Evolutionary conservation across 2,888 invertebrate genomes (phyloP), one percentile per base, ranked within the genome.

Genomic region (Melanophora roralis): DNA sequence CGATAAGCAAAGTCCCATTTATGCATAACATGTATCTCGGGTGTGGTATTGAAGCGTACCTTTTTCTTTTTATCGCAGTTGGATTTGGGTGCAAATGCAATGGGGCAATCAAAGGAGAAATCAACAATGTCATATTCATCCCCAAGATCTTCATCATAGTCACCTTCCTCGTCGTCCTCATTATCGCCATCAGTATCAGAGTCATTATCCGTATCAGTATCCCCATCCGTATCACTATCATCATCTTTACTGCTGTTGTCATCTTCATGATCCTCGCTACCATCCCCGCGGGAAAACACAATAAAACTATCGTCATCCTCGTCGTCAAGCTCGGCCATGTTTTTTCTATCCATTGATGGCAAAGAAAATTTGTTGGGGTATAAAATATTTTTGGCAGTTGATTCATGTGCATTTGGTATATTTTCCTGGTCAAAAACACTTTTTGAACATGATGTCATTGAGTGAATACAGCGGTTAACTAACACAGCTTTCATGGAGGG

Each of bases 1-100:
- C 92, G 88, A 78, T 93, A 92, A 0, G 93, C 93, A 85, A 89
- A 92, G 62, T 92, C 88, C 93, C 93, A 93, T 1, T 92, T 91
- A 5, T 92, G 86, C 91, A 93, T 92, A 62, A 91, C 91, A 85
- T 91, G 92, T 49, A 93, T 91, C 77, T 90, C 89, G 0, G 92
- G 92, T 1, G 91, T 91, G 1, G 89, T 81, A 12, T 92, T 91
- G 86, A 93, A 93, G 9, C 89, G 91, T 23, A 93, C 93, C 80
- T 82, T 81, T 43, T 82, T 78, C 40, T 57, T 67, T 68, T 65
- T 75, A 78, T 78, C 76, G 59, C 72, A 75, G 67, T 64, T 62
- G 12, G 67, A 34, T 49, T 72, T 72, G 43, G 62, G 65, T 55
- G 19, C 38, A 62, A 64, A 21, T 65, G 21, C 32, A 59, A 47